Evolutionary conservation across 1,140 invertebrate species (phyloP).

Genomic region (Diachasmimorpha longicaudata): DNA sequence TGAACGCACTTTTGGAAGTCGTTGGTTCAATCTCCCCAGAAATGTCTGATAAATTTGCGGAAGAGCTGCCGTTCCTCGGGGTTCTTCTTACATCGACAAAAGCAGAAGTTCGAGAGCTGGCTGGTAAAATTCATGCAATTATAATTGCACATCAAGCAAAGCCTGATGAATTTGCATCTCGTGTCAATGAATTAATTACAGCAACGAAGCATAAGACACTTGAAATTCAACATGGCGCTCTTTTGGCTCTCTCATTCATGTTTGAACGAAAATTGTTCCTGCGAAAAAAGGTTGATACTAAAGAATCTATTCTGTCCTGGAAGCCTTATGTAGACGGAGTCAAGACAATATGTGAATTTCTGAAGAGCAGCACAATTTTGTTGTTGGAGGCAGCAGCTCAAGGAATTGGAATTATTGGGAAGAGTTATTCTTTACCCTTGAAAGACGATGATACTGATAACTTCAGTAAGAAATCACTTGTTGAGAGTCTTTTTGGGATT

Average conservation of each 20-base stretch:
- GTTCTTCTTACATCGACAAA: constrained; percentile 73
- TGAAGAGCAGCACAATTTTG: constrained; percentile 66
- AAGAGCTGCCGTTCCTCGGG: constrained; percentile 69
- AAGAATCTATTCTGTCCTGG: constrained; percentile 56
- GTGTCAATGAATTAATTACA: constrained; percentile 64
- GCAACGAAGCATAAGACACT: constrained; percentile 66
- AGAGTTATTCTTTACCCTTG: constrained; percentile 71
- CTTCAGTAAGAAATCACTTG: constrained; percentile 66
- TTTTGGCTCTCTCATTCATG: constrained; percentile 72
- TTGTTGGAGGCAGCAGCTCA: constrained; percentile 70
- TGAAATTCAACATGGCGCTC: constrained; percentile 77
- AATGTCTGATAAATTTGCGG: constrained; percentile 65
- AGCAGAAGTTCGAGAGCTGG: constrained; percentile 75
- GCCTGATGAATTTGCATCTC: constrained; percentile 63
- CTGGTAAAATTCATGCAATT: constrained; percentile 73
- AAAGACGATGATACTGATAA: constrained; percentile 59
- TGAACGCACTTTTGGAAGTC: constrained; percentile 77
- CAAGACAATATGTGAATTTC: constrained; percentile 67
- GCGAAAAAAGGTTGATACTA: constrained; percentile 49
- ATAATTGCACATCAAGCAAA: constrained; percentile 65
- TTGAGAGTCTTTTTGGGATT: constrained; percentile 68
- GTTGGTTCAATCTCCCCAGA: constrained; percentile 72
- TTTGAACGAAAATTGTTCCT: constrained; percentile 70
- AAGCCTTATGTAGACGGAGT: constrained; percentile 65
- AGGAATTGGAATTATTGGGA: constrained; percentile 73